Evolutionary conservation across 2,888 invertebrate species (phyloP).

Genomic region (Petrolisthes cinctipes): DNA sequence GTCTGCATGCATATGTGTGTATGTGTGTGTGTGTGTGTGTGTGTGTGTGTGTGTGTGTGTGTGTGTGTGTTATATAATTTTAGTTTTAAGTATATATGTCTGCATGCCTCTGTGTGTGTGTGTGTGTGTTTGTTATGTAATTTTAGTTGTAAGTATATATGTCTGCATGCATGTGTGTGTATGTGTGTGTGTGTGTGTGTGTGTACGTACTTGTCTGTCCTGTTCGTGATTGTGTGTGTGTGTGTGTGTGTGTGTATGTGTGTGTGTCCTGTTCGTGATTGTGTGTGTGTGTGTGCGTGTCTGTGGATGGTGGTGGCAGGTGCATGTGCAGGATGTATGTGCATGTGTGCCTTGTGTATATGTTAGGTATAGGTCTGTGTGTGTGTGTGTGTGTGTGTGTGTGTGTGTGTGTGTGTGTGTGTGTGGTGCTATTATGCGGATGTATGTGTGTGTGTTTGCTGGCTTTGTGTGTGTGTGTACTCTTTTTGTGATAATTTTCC

Average conservation of each 20-base stretch:
- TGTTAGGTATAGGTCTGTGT: not conserved
- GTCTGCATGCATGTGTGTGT: no score
- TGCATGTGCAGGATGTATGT: not conserved
- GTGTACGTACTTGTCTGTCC: not conserved
- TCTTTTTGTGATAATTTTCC: no score
- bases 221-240: not conserved
- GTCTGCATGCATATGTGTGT: not conserved
- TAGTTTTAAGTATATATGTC: not conserved
- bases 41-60: not conserved
- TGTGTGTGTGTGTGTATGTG: not conserved
- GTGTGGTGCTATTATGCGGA: not conserved
- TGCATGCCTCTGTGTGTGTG: slow-evolving; percentile 1
- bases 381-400: not conserved
- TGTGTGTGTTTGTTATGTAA: not conserved
- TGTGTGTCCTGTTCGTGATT: not conserved
- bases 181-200: no score
- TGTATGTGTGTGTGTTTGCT: not conserved
- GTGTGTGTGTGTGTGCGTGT: not conserved
- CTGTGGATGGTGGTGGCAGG: not conserved
- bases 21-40: slow-evolving; percentile 8
- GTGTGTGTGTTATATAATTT: not conserved
- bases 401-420: not conserved
- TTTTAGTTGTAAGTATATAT: no score
- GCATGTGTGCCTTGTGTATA: not conserved
- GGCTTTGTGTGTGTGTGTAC: slow-evolving; percentile 4